Percentiles rank a stretch among this genome's conserved stretches.
phyloP scores from a whole-genome alignment of 2,888 invertebrate genomes.

The Pyrrhia umbra region DNA sequence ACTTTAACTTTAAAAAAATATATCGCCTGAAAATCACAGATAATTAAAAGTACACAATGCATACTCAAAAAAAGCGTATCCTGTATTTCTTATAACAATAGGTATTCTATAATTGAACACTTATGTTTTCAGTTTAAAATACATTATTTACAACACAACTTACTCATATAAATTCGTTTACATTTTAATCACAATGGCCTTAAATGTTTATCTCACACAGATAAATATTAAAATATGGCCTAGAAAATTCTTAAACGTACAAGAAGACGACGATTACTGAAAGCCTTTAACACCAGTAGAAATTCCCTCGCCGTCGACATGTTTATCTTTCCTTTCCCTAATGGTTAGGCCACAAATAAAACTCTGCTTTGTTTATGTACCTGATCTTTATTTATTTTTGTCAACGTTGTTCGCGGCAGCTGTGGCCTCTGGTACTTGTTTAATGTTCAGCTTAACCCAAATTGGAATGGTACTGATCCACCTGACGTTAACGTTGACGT shows the following conservation, averaged over 20 bases:
- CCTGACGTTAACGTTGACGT: too few species aligned
- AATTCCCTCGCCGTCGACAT: slow-evolving; percentile 65
- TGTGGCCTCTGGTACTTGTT: slow-evolving; percentile 75
- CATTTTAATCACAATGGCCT: too few species aligned
- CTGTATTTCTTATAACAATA: too few species aligned
- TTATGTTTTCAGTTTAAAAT: too few species aligned
- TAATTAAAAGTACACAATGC: too few species aligned
- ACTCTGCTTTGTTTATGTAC: slow-evolving; percentile 82
- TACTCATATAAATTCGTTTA: too few species aligned
- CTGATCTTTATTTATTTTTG: slow-evolving; percentile 82
- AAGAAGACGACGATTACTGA: slow-evolving; percentile 1
- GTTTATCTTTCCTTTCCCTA: slow-evolving; percentile 81
- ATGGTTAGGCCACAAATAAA: slow-evolving; percentile 85
- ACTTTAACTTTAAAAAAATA: too few species aligned
- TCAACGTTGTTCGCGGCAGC: slow-evolving; percentile 80
- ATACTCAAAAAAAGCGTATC: too few species aligned
- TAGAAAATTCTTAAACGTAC: not conserved
- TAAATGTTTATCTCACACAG: too few species aligned
- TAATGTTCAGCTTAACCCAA: slow-evolving; percentile 80
- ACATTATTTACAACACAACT: too few species aligned
- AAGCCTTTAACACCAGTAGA: slow-evolving; percentile 16
- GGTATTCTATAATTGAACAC: too few species aligned
- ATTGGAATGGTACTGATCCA: slow-evolving; percentile 74
- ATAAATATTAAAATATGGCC: not conserved
- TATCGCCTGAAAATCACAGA: too few species aligned